phyloP scores from a whole-genome alignment of 2,113 vertebrate species.

The Xenopus borealis region DNA sequence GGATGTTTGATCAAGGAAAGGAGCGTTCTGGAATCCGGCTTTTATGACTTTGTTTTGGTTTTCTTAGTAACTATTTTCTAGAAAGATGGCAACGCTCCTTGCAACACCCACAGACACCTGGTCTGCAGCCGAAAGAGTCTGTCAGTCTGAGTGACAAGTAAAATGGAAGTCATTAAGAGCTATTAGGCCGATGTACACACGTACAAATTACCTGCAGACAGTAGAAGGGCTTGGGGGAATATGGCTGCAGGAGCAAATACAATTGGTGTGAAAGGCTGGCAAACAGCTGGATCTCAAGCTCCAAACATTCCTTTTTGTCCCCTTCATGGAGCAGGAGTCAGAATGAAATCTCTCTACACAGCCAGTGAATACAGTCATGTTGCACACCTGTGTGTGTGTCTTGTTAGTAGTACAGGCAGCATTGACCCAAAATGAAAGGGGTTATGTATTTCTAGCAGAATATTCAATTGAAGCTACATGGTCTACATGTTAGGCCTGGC shows the following conservation, averaged over 20 bases:
- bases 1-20: too few relatives aligned
- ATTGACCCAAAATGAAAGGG: too few relatives aligned
- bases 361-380: not conserved
- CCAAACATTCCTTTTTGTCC: too few relatives aligned
- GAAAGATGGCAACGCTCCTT: not conserved
- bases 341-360: not conserved
- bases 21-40: not conserved
- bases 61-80: not conserved
- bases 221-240: not conserved
- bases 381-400: too few relatives aligned
- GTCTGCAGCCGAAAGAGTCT: constrained; percentile 26
- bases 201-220: constrained; percentile 20
- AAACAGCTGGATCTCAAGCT: not conserved
- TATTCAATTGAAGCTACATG: too few relatives aligned
- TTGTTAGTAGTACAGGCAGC: too few relatives aligned
- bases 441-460: too few relatives aligned
- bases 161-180: constrained; percentile 29
- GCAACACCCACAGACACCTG: constrained; percentile 18
- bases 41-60: not conserved
- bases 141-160: constrained; percentile 13
- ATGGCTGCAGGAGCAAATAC: not conserved
- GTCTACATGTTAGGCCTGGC: too few relatives aligned
- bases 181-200: constrained; percentile 27
- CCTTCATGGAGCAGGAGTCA: too few relatives aligned
- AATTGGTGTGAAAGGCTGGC: not conserved